Percentiles rank a stretch among this genome's conserved stretches.
phyloP scores from a whole-genome alignment of 2,797 vertebrate genomes.

The Fundulus diaphanus region DNA sequence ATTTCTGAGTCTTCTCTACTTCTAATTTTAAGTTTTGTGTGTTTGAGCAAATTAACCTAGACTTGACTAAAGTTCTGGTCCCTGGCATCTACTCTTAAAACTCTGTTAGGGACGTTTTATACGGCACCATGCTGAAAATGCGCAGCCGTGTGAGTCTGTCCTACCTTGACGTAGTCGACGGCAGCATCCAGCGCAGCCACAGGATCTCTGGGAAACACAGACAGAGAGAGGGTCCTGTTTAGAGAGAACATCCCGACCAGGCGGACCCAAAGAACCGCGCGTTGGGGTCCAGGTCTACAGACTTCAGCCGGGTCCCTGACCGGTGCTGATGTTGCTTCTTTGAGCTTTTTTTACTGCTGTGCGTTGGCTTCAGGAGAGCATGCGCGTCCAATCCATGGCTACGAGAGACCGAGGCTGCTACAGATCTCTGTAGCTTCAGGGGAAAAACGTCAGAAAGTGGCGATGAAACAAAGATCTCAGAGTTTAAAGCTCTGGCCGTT shows the following conservation, averaged over 20 bases:
- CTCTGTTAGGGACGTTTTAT: not conserved
- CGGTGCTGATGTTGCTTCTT: constrained; percentile 39
- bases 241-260: constrained; percentile 70
- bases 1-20: not conserved
- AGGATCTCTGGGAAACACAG: constrained; percentile 77
- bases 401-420: not conserved
- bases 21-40: not conserved
- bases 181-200: constrained; percentile 61
- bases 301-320: constrained; percentile 16
- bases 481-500: not conserved
- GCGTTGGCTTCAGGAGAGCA: constrained; percentile 22
- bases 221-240: constrained; percentile 76
- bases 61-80: too few relatives aligned
- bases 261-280: constrained; percentile 5
- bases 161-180: constrained; percentile 78
- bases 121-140: too few relatives aligned
- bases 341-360: constrained; percentile 7
- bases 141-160: constrained; percentile 6
- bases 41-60: too few relatives aligned
- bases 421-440: not conserved
- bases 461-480: not conserved
- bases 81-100: not conserved
- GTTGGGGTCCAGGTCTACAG: constrained; percentile 1
- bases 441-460: not conserved
- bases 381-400: constrained; percentile 18